Conservation (phyloP, 1,140 invertebrate species). For the Muscidifurax raptorellus region DNA sequence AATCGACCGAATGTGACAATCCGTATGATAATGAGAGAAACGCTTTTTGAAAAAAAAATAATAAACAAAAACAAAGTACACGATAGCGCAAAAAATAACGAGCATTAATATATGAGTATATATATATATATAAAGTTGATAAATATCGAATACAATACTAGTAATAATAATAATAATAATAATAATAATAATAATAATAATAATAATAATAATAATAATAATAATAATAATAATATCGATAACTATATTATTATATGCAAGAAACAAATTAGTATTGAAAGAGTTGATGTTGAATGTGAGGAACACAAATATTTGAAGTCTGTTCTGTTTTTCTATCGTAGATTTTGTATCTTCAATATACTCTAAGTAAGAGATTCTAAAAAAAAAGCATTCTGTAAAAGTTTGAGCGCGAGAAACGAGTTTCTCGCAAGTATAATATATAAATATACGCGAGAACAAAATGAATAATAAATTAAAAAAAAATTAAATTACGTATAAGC, state of each 20-base stretch:
- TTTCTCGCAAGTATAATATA: not conserved
- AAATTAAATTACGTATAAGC: not conserved
- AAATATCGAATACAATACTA: slow-evolving; percentile 52
- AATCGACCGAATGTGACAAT: slow-evolving; percentile 50
- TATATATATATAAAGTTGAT: slow-evolving; percentile 50
- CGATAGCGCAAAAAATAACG: slow-evolving; percentile 45
- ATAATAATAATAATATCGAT: slow-evolving; percentile 35
- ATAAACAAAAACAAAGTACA: slow-evolving; percentile 53
- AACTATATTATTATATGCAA: slow-evolving; percentile 53
- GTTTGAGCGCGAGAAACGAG: slow-evolving; percentile 29
- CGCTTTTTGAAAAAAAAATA: slow-evolving; percentile 44
- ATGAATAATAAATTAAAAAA: not conserved
- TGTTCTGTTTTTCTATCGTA: slow-evolving; percentile 75
- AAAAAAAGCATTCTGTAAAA: slow-evolving; percentile 50
- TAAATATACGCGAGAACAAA: slow-evolving; percentile 22
- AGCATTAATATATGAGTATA: slow-evolving; percentile 50
- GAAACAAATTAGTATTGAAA: slow-evolving; percentile 58
- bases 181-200: slow-evolving; percentile 40
- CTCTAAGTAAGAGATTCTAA: slow-evolving; percentile 73
- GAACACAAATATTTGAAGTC: slow-evolving; percentile 65
- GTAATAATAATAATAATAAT: slow-evolving; percentile 34
- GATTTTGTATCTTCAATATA: slow-evolving; percentile 75
- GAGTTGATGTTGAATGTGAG: slow-evolving; percentile 70
- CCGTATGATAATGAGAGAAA: slow-evolving; percentile 29
- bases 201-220: slow-evolving; percentile 45